Evolutionary conservation across 23 tunicate genomes (phyloP).

Genomic region (Trididemnum miniatum): DNA sequence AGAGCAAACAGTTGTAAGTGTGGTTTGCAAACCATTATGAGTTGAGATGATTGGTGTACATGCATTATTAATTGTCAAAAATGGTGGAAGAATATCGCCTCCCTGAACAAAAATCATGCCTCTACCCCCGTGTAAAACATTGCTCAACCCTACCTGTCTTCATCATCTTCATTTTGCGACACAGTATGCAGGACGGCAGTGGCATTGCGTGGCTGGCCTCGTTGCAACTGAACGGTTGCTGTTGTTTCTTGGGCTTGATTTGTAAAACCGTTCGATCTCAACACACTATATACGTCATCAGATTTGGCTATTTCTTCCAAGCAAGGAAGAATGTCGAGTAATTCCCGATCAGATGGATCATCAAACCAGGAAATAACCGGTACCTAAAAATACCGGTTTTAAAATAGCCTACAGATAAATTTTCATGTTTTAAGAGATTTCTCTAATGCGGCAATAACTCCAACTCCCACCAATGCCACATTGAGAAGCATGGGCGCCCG

Average conservation of each 20-base stretch:
- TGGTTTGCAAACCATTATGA: too few relatives aligned
- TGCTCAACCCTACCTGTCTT: background rate
- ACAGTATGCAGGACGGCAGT: background rate
- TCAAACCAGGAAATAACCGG: slow-evolving; percentile 99
- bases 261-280: slow-evolving; percentile 84
- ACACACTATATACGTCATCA: slow-evolving; percentile 81
- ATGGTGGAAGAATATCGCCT: too few relatives aligned
- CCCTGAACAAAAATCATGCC: too few relatives aligned
- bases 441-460: too few relatives aligned
- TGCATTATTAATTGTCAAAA: too few relatives aligned
- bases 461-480: too few relatives aligned
- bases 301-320: slow-evolving; percentile 86
- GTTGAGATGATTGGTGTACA: too few relatives aligned
- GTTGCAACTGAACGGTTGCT: slow-evolving; percentile 56
- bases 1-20: too few relatives aligned
- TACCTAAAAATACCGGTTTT: slow-evolving; percentile 61
- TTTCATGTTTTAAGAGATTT: too few relatives aligned
- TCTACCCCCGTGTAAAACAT: too few relatives aligned
- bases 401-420: too few relatives aligned
- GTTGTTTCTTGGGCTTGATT: slow-evolving; percentile 82
- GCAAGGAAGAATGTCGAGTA: slow-evolving; percentile 78
- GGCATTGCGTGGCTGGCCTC: background rate
- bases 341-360: slow-evolving; percentile 81
- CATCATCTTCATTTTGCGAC: background rate
- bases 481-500: too few relatives aligned